These are phyloP conservation scores for Drepanosiphum platanoidis DNA, from an alignment of 2,888 invertebrate genomes.

Conservation along the genomic window DNA sequence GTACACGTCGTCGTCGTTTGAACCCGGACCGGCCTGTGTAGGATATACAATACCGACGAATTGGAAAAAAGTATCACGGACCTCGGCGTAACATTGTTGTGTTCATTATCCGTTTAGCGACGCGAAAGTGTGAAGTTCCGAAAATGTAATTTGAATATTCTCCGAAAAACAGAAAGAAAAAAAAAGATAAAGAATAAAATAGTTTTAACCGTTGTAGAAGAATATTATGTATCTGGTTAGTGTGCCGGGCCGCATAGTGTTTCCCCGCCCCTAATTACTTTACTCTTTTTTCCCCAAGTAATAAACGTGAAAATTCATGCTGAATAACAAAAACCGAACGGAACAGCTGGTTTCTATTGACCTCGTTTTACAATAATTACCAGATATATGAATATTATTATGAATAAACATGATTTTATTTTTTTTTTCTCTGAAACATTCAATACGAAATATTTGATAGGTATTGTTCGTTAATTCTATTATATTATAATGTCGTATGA, in stretches of 20 bases:
- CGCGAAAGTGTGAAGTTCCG: background rate
- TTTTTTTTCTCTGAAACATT: conserved; percentile 17
- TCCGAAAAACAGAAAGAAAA: background rate
- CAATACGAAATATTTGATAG: background rate
- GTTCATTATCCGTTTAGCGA: background rate
- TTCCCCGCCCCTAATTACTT: background rate
- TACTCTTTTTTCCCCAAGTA: conserved; percentile 33
- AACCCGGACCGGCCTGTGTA: background rate
- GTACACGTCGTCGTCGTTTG: background rate
- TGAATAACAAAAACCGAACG: conserved; percentile 28
- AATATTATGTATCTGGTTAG: conserved; percentile 24
- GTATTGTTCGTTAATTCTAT: background rate
- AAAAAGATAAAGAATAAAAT: conserved; percentile 6
- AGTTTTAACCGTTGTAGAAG: conserved; percentile 17
- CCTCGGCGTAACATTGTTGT: background rate
- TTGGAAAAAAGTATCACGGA: background rate
- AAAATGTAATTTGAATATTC: conserved; percentile 39
- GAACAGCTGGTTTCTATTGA: conserved; percentile 14
- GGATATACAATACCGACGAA: background rate
- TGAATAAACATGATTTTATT: too few species aligned
- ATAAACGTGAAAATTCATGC: conserved; percentile 21
- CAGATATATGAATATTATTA: too few species aligned
- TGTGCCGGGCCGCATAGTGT: background rate
- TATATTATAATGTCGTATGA: background rate
- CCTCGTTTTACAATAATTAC: conserved; percentile 10